phyloP scores from a whole-genome alignment of 2,888 invertebrate species.

The Aphidoletes aphidimyza region DNA sequence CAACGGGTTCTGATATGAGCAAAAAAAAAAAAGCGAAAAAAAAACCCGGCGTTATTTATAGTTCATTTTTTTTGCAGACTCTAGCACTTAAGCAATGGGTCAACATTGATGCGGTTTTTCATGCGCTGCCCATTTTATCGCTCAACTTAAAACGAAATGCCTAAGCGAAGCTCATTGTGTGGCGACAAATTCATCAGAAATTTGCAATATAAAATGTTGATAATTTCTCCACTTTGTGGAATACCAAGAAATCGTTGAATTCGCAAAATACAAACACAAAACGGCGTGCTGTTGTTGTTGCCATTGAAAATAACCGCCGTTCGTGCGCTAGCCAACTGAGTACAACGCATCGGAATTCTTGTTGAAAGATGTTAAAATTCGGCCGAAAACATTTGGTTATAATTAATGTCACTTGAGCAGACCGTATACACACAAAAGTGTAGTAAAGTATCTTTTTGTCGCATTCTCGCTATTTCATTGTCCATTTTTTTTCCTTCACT shows the following conservation, averaged over 20 bases:
- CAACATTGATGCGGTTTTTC: neutral
- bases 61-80: too few relatives aligned
- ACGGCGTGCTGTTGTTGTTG: too few relatives aligned
- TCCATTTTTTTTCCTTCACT: neutral
- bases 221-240: conserved; percentile 16
- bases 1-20: neutral
- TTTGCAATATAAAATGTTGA: conserved; percentile 20
- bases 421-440: neutral
- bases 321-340: too few relatives aligned
- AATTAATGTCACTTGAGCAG: conserved; percentile 33
- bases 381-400: conserved; percentile 24
- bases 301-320: conserved; percentile 9
- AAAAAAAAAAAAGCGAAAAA: too few relatives aligned
- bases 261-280: too few relatives aligned
- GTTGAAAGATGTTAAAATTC: conserved; percentile 27
- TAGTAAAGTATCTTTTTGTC: conserved; percentile 36
- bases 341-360: neutral
- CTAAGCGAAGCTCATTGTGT: neutral
- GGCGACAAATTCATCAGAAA: conserved; percentile 4
- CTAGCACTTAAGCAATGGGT: conserved; percentile 17
- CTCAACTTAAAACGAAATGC: neutral
- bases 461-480: conserved; percentile 38
- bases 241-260: conserved; percentile 18
- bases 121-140: neutral
- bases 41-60: neutral